Evolutionary conservation across 2,888 invertebrate species (phyloP), one percentile per base, ranked within the genome.

Genomic region (Dermolepida albohirtum): DNA sequence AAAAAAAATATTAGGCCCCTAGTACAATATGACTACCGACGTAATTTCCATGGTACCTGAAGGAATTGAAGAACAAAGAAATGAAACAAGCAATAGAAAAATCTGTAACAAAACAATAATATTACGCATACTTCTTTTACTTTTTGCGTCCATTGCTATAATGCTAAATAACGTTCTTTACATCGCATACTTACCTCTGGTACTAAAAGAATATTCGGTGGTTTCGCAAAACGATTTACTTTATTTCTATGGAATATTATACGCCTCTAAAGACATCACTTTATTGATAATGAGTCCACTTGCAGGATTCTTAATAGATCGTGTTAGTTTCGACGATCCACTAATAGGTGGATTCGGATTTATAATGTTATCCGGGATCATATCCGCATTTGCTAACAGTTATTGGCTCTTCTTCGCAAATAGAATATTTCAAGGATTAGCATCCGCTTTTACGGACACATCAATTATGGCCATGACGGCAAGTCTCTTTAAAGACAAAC

Each of bases 321-420:
- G 54, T 5, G 54, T 54, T 8, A 39, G 39, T 16, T 54, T 16
- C 39, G 54, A 40, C 2, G 34, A 54, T 54, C 39, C 54, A 4
- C 10, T 54, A 4, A 7, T 39, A 5, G 11, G 39, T 14, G 54
- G 54, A 39, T 39, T 54, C 16, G 54, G 39, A 6, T 54, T 54
- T 16, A 54, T 39, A 5, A 7, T 16, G 34, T 11, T 54, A 5
- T 54, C 54, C 14, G 39, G 16, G 11, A 16, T 54, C 1, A 54
- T 54, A 10, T 54, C 27, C 12, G 54, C 54, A n/a, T 54, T 54
- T 17, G 54, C 39, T 5, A 34, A 54, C 7, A 54, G 54, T 14
- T 39, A 54, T 10, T 54, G 54, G 54, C 16, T 54, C 16, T 54
- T 54, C 40, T 54, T 39, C 39, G 34, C 54, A 34, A 54, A 54